Evolutionary conservation across 1,140 invertebrate genomes (phyloP).

Genomic region (Telenomus remus): DNA sequence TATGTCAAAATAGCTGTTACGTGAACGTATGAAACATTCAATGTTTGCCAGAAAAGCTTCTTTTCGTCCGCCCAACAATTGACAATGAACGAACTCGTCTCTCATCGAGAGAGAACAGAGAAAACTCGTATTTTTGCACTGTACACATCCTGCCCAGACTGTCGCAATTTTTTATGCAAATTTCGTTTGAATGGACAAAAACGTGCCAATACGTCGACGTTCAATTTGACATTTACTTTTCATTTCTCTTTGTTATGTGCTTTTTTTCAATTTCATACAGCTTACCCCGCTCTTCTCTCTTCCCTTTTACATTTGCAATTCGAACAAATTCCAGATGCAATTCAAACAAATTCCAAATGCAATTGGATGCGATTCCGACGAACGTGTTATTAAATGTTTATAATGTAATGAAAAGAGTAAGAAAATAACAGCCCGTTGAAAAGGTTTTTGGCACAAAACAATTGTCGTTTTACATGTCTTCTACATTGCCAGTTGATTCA

Average conservation of each 20-base stretch:
- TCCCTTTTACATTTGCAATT: no score
- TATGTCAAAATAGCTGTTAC: slow-evolving; percentile 22
- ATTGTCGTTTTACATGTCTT: slow-evolving; percentile 18
- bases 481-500: slow-evolving; percentile 15
- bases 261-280: no score
- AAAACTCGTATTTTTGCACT: slow-evolving; percentile 48
- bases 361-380: no score
- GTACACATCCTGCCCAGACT: slow-evolving; percentile 38
- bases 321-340: no score
- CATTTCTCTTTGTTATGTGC: slow-evolving; percentile 1
- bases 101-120: slow-evolving; percentile 11
- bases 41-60: slow-evolving; percentile 40
- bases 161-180: slow-evolving; percentile 51
- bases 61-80: slow-evolving; percentile 34
- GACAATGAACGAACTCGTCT: slow-evolving; percentile 38
- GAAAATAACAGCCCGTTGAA: no score
- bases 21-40: slow-evolving; percentile 40
- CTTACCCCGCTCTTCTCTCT: no score
- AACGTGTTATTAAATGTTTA: no score
- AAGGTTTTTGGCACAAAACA: not conserved
- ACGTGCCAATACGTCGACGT: slow-evolving; percentile 28
- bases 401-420: no score
- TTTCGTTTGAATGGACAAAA: slow-evolving; percentile 32
- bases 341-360: no score
- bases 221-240: slow-evolving; percentile 19